These are phyloP conservation scores for Brachystomella parvula DNA, from an alignment of 1,140 invertebrate genomes.

Conservation along the genomic window DNA sequence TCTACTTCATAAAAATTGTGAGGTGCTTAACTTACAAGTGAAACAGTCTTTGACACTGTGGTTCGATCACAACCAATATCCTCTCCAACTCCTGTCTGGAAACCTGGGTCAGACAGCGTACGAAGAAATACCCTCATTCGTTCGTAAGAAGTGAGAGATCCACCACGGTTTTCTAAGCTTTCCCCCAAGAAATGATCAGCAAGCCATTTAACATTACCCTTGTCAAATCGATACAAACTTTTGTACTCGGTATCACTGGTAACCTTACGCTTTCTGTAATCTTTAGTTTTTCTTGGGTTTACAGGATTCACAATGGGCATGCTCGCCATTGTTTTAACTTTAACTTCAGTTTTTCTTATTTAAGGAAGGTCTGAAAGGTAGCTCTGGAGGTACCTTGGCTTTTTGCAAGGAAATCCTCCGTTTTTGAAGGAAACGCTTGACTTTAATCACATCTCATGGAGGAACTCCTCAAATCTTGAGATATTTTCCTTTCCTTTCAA, in stretches of 20 bases:
- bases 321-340: too few species aligned
- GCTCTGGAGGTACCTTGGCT: too few species aligned
- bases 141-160: constrained; percentile 21
- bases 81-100: constrained; percentile 34
- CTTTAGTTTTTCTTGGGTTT: not conserved
- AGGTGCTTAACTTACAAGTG: constrained; percentile 4
- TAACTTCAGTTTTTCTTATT: too few species aligned
- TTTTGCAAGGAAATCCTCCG: too few species aligned
- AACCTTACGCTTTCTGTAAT: not conserved
- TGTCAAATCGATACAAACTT: constrained; percentile 5
- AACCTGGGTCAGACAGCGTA: constrained; percentile 36
- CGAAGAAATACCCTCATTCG: constrained; percentile 36
- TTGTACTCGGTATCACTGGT: constrained; percentile 3
- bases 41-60: constrained; percentile 32
- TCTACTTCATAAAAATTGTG: not conserved
- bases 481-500: too few species aligned
- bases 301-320: too few species aligned
- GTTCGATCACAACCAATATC: constrained; percentile 31
- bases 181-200: constrained; percentile 30
- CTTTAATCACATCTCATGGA: too few species aligned
- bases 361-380: too few species aligned
- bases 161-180: constrained; percentile 29
- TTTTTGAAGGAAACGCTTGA: too few species aligned
- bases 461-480: too few species aligned
- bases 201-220: constrained; percentile 32